These are phyloP conservation scores for Alethe diademata DNA, from an alignment of 2,113 vertebrate genomes.

Conservation along the genomic window DNA sequence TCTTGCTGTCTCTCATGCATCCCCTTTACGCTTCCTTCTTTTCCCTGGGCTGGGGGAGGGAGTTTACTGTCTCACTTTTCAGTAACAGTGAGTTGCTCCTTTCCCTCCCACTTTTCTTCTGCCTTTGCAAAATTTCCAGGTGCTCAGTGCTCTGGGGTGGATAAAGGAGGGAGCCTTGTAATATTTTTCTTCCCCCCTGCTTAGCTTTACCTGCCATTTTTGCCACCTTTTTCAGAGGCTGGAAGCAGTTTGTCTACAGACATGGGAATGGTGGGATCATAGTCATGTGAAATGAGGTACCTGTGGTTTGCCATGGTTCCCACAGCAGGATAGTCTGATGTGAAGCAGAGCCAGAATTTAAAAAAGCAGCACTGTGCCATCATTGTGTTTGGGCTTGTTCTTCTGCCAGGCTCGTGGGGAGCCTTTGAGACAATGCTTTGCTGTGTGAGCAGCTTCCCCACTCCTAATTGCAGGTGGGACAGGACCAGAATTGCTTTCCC, in stretches of 20 bases:
- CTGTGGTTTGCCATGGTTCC: neutral
- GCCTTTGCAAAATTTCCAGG: constrained; percentile 40
- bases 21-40: neutral
- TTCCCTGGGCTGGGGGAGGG: neutral
- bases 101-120: constrained; percentile 61
- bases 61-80: constrained; percentile 34
- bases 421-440: neutral
- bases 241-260: neutral
- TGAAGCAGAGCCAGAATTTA: neutral
- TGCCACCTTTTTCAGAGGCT: neutral
- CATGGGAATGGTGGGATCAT: neutral
- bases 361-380: neutral
- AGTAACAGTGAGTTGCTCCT: constrained; percentile 3
- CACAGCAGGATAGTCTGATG: neutral
- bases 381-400: neutral
- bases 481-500: neutral
- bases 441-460: neutral
- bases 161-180: neutral
- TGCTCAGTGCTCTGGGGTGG: neutral
- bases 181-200: neutral
- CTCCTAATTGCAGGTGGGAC: neutral
- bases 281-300: constrained; percentile 13
- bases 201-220: constrained; percentile 15
- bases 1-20: constrained; percentile 56
- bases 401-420: neutral